Evolutionary conservation across 1,140 invertebrate genomes (phyloP).

Genomic region (Bombus pyrosoma): DNA sequence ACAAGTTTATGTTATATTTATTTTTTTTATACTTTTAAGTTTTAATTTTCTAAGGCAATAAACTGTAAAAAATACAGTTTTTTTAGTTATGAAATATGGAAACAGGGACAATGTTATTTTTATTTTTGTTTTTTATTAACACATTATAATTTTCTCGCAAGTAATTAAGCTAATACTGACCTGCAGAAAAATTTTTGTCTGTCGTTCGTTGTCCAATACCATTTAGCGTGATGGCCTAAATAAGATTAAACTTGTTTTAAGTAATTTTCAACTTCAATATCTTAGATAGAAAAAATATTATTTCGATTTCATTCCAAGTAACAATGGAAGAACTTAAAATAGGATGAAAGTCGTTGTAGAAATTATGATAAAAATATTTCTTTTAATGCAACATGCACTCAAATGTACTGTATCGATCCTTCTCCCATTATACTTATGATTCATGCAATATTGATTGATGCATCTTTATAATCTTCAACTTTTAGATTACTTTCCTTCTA

Average conservation of each 20-base stretch:
- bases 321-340: not conserved
- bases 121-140: not conserved
- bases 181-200: slow-evolving; percentile 37
- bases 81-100: not conserved
- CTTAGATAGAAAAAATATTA: not conserved
- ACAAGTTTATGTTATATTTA: too few relatives aligned
- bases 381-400: slow-evolving; percentile 24
- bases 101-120: not conserved
- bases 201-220: slow-evolving; percentile 38
- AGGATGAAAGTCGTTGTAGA: too few relatives aligned
- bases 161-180: slow-evolving; percentile 39
- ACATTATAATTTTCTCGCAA: not conserved
- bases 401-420: not conserved
- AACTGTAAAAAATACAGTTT: not conserved
- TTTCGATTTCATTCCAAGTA: not conserved
- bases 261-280: slow-evolving; percentile 2
- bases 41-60: not conserved
- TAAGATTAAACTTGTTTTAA: slow-evolving; percentile 38
- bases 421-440: not conserved
- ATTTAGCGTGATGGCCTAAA: slow-evolving; percentile 36
- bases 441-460: slow-evolving; percentile 49
- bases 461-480: not conserved
- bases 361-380: not conserved
- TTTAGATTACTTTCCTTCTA: not conserved
- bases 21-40: not conserved